A percentile compares a stretch with the other conserved stretches of the same genome.
Evolutionary conservation across 2,113 vertebrate genomes (phyloP).

Genomic region (Vimba vimba): DNA sequence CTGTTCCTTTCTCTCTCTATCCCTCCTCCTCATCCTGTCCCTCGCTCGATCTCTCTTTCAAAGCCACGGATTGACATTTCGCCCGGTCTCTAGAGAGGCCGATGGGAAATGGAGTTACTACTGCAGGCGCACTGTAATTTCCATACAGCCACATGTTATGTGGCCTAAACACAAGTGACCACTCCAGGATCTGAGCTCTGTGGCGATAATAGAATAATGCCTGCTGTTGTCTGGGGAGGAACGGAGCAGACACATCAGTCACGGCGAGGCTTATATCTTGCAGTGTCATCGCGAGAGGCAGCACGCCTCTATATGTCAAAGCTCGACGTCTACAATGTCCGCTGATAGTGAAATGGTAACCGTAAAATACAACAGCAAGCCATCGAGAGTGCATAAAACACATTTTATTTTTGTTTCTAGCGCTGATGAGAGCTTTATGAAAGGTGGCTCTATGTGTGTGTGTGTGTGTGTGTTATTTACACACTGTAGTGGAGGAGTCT

Average conservation of each 20-base stretch:
- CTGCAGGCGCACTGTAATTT: constrained; percentile 98
- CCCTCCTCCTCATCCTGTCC: constrained; percentile 67
- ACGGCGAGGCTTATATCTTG: constrained; percentile 95
- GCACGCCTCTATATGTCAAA: constrained; percentile 97
- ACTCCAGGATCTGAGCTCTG: constrained; percentile 77
- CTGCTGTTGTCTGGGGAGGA: constrained; percentile 94
- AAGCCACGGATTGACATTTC: constrained; percentile 99
- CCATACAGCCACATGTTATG: constrained; percentile 98
- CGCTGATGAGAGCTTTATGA: not conserved
- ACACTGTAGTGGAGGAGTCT: constrained; percentile 85
- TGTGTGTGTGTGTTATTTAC: constrained; percentile 79
- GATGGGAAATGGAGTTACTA: constrained; percentile 98
- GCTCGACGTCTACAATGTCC: constrained; percentile 74
- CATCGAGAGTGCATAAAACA: constrained; percentile 21
- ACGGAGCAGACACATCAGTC: constrained; percentile 88
- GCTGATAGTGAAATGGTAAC: constrained; percentile 80
- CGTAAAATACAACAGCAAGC: constrained; percentile 61
- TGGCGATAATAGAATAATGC: constrained; percentile 99
- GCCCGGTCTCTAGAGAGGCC: constrained; percentile 91
- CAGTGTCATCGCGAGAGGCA: constrained; percentile 91
- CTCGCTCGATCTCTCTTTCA: constrained; percentile 79
- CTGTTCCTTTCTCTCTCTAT: constrained; percentile 43
- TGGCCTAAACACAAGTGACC: constrained; percentile 99
- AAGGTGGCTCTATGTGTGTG: constrained; percentile 18
- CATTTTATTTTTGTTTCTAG: not conserved